Percentiles rank a stretch among this genome's conserved stretches.
Conservation (phyloP, 2,888 invertebrate genomes). For the Ectobius pallidus region DNA sequence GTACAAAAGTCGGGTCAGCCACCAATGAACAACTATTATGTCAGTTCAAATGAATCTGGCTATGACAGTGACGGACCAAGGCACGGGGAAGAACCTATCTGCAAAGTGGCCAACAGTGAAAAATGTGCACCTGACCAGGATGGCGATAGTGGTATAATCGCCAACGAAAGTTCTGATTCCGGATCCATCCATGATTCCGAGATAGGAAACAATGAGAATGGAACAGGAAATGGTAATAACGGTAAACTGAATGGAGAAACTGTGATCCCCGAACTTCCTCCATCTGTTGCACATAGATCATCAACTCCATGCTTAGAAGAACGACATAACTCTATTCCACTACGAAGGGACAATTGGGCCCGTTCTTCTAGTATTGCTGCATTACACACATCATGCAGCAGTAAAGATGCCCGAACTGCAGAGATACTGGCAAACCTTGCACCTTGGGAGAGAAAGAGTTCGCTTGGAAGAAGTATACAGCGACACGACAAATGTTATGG, state of each 20-base stretch:
- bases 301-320: slow-evolving; percentile 17
- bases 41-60: slow-evolving; percentile 83
- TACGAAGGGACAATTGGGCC: slow-evolving; percentile 42
- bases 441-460: neutral
- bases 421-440: slow-evolving; percentile 9
- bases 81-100: slow-evolving; percentile 45
- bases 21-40: slow-evolving; percentile 58
- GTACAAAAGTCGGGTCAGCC: slow-evolving; percentile 40
- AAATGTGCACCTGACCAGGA: slow-evolving; percentile 52
- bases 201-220: slow-evolving; percentile 49
- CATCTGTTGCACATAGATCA: slow-evolving; percentile 40
- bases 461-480: neutral
- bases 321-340: slow-evolving; percentile 34
- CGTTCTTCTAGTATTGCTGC: slow-evolving; percentile 30
- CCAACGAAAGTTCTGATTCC: slow-evolving; percentile 48
- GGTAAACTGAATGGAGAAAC: slow-evolving; percentile 13
- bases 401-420: slow-evolving; percentile 16
- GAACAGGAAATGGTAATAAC: neutral
- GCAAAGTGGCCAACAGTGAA: slow-evolving; percentile 38
- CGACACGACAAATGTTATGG: slow-evolving; percentile 51
- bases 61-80: slow-evolving; percentile 77
- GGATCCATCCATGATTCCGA: slow-evolving; percentile 53
- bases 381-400: neutral
- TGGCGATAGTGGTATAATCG: slow-evolving; percentile 48
- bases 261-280: neutral